phyloP scores from a whole-genome alignment of 2,113 vertebrate genomes.

The Mirounga angustirostris region DNA sequence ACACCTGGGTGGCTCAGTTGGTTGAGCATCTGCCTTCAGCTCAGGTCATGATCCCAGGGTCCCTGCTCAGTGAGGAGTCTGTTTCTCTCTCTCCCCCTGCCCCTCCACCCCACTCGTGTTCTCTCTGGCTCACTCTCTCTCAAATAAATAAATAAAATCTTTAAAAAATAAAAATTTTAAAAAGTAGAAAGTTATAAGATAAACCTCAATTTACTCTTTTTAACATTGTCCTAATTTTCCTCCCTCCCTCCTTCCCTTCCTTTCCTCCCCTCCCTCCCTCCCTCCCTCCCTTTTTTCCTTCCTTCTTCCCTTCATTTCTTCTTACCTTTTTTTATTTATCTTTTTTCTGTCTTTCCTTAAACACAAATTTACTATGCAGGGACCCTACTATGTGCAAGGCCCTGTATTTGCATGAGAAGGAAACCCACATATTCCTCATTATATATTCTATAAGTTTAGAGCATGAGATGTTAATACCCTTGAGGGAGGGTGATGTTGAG shows the following conservation, averaged over 20 bases:
- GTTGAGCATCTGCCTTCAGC: too few relatives aligned
- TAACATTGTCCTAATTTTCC: neutral
- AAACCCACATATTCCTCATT: neutral
- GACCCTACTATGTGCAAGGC: neutral
- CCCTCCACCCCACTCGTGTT: too few relatives aligned
- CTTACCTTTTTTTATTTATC: neutral
- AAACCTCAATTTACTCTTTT: neutral
- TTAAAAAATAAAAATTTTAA: neutral
- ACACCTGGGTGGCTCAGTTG: too few relatives aligned
- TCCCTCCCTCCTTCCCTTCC: neutral
- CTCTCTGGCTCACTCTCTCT: too few relatives aligned
- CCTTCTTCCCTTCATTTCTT: neutral
- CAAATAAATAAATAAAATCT: too few relatives aligned
- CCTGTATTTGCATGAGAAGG: neutral
- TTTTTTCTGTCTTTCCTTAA: neutral
- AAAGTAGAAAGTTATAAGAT: neutral
- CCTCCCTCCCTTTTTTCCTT: rapidly evolving
- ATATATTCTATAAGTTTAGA: neutral
- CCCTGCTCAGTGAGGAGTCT: too few relatives aligned
- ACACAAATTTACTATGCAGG: neutral
- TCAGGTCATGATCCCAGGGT: too few relatives aligned
- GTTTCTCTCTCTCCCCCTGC: too few relatives aligned
- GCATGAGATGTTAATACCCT: neutral
- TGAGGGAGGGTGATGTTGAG: neutral
- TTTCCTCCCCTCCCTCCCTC: neutral